These are phyloP conservation scores for Polietes domitor DNA, from an alignment of 2,888 invertebrate species.

Conservation along the genomic window DNA sequence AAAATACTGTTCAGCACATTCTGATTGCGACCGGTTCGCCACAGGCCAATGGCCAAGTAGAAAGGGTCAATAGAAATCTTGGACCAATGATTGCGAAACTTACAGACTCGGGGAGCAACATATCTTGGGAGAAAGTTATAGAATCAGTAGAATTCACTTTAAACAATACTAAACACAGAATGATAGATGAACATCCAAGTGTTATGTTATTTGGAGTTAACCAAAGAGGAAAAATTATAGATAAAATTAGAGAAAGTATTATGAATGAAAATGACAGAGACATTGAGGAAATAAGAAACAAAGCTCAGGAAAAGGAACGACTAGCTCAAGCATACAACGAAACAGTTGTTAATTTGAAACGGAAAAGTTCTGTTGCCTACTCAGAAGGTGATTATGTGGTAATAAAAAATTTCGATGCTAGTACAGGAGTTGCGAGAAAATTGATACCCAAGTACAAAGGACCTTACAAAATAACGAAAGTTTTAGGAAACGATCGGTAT, in stretches of 20 bases:
- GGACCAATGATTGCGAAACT: constrained; percentile 66
- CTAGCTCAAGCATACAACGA: background rate
- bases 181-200: constrained; percentile 54
- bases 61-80: constrained; percentile 67
- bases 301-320: constrained; percentile 7
- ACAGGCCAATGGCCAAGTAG: constrained; percentile 69
- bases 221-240: constrained; percentile 54
- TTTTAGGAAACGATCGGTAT: constrained; percentile 5
- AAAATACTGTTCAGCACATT: constrained; percentile 42
- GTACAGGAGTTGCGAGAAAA: constrained; percentile 4
- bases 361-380: background rate
- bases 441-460: constrained; percentile 16
- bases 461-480: background rate
- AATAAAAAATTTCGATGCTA: constrained; percentile 33
- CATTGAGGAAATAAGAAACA: background rate
- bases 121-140: constrained; percentile 45
- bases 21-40: constrained; percentile 65
- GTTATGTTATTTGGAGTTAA: constrained; percentile 62
- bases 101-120: constrained; percentile 8
- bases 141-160: constrained; percentile 49
- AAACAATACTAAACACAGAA: constrained; percentile 62
- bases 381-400: background rate
- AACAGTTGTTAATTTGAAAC: background rate
- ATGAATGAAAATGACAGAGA: background rate
- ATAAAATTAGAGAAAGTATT: constrained; percentile 53